These are phyloP conservation scores for Cheilosia grossa DNA, from an alignment of 2,888 invertebrate species.

Conservation along the genomic window DNA sequence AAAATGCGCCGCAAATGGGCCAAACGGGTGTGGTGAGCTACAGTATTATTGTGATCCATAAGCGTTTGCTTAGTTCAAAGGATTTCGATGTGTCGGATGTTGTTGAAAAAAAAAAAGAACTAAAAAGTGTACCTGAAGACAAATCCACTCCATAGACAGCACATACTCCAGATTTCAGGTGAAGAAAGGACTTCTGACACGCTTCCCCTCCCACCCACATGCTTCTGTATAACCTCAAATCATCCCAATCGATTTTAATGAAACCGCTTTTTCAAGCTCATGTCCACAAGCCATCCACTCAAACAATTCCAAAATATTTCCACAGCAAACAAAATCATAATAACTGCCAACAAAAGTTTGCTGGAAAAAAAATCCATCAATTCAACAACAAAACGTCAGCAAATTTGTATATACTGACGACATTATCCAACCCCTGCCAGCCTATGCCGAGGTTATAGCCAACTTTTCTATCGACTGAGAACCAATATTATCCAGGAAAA, in stretches of 20 bases:
- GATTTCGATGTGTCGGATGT: too few relatives aligned
- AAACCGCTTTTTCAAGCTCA: background rate
- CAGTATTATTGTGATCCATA: too few relatives aligned
- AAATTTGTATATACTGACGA: conserved; percentile 40
- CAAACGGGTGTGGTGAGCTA: too few relatives aligned
- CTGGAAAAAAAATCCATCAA: conserved; percentile 6
- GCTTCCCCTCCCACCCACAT: too few relatives aligned
- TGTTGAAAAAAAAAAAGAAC: too few relatives aligned
- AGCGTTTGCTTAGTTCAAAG: too few relatives aligned
- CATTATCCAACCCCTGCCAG: conserved; percentile 12
- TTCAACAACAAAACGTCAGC: conserved; percentile 60
- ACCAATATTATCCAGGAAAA: conserved; percentile 69
- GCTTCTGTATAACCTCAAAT: too few relatives aligned
- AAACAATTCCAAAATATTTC: background rate
- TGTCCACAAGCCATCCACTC: background rate
- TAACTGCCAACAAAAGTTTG: conserved; percentile 8
- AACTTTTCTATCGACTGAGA: conserved; percentile 73
- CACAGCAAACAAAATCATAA: conserved; percentile 39
- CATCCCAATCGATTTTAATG: background rate
- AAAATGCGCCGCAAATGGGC: too few relatives aligned
- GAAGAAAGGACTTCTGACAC: too few relatives aligned
- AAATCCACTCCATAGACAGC: too few relatives aligned
- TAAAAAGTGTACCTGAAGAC: too few relatives aligned
- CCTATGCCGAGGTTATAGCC: conserved; percentile 48
- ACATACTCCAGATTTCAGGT: too few relatives aligned